phyloP scores from a whole-genome alignment of 2,888 invertebrate genomes.

The Xestobium rufovillosum region DNA sequence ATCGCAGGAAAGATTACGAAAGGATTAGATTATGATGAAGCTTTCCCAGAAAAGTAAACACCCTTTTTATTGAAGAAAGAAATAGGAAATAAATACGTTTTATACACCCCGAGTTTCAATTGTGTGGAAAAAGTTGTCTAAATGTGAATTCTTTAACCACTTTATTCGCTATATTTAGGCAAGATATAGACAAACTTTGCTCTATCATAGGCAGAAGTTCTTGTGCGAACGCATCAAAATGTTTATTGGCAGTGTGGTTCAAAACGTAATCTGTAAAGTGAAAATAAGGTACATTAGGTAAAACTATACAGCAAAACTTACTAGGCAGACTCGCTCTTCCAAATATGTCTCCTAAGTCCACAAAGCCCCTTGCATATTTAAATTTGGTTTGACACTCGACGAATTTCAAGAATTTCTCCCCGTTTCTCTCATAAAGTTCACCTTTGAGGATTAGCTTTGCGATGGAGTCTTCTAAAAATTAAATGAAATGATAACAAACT shows the following conservation, averaged over 20 bases:
- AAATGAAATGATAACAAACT: too few species aligned
- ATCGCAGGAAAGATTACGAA: constrained; percentile 51
- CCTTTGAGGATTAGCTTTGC: constrained; percentile 22
- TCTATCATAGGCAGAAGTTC: neutral
- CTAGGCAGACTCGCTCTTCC: neutral
- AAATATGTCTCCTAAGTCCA: constrained; percentile 2
- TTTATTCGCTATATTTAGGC: neutral
- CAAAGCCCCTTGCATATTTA: neutral
- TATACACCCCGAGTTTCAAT: too few species aligned
- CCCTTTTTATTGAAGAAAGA: too few species aligned
- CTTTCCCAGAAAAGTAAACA: constrained; percentile 46
- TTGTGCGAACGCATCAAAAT: neutral
- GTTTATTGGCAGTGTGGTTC: neutral
- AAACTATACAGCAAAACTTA: neutral
- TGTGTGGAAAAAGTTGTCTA: constrained; percentile 1
- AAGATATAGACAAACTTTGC: neutral
- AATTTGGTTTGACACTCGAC: constrained; percentile 2
- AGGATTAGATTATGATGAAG: constrained; percentile 47
- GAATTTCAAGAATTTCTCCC: constrained; percentile 19
- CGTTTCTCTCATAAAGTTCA: constrained; percentile 16
- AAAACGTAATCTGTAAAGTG: neutral
- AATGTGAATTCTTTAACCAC: constrained; percentile 1
- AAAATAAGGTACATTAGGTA: neutral
- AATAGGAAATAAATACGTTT: too few species aligned
- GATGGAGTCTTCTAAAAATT: constrained; percentile 20